phyloP scores from a whole-genome alignment of 2,888 invertebrate genomes.

The Dryadula phaetusa region DNA sequence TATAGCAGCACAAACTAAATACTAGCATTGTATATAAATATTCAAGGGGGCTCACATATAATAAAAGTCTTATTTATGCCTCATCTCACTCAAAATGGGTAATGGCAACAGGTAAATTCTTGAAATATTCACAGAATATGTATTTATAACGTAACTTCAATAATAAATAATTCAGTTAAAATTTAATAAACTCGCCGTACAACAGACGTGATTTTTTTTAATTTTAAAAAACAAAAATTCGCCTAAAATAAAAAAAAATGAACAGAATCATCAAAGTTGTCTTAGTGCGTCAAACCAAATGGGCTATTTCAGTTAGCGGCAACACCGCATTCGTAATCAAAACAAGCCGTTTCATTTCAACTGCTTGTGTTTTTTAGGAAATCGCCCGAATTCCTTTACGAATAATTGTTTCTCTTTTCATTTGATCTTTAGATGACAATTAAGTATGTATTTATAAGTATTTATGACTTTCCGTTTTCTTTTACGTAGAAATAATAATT shows the following conservation, averaged over 20 bases:
- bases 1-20: too few species aligned
- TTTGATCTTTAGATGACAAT: conserved; percentile 10
- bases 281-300: conserved; percentile 9
- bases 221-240: too few species aligned
- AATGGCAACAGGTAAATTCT: too few species aligned
- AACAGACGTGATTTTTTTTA: too few species aligned
- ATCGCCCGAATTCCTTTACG: conserved; percentile 14
- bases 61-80: too few species aligned
- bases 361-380: conserved; percentile 28
- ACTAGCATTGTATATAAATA: too few species aligned
- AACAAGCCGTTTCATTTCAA: conserved; percentile 31
- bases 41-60: too few species aligned
- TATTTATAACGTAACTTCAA: too few species aligned
- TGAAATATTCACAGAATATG: too few species aligned
- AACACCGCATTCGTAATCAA: conserved; percentile 32
- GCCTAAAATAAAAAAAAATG: neutral
- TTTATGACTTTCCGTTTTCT: neutral
- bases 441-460: conserved; percentile 13
- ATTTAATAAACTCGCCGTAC: too few species aligned
- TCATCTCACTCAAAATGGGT: too few species aligned
- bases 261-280: conserved; percentile 4
- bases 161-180: too few species aligned
- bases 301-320: conserved; percentile 10
- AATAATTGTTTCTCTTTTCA: neutral
- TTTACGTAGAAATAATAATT: neutral